Evolutionary conservation across 1,140 invertebrate species (phyloP), one percentile per base, ranked within the genome.

Genomic region (Heliconius eleuchia): DNA sequence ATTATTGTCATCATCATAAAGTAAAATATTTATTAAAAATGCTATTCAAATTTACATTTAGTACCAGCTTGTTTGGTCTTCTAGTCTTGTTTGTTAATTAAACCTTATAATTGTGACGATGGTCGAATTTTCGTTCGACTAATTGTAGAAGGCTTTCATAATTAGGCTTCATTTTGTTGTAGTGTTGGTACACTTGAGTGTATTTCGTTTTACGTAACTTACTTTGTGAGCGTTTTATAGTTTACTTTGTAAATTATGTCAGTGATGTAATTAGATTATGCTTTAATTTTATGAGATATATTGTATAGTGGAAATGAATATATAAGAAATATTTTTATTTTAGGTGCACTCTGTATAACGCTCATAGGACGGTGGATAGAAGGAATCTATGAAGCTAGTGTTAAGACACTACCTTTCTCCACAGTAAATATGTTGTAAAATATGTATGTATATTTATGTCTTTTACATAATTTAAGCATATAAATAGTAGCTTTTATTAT

Each of bases 61-160:
- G 60, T 66, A 16, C 16, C 46, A 52, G 18, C 5, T 27, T 66
- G 23, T 66, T 66, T 27, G 23, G 23, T 30, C 23, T 66, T 27
- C 23, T 27, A 30, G 11, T 23, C 27, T 30, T 66, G 23, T 66
- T 66, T 66, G 60, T 27, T 66, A 66, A 66, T 66, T 66, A 66
- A 66, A 23, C 9, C 60, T 66, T 66, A 66, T 66, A 66, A 66
- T 66, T 66, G 23, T 66, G 60, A 27, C 60, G 27, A 66, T 66
- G 60, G 60, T 66, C 27, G 23, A 66, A 66, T 27, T 66, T 66
- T 30, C 60, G 60, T 66, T 66, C 23, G 27, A 11, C 23, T 66
- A 66, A 66, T 66, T 66, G 60, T 66, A 66, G 60, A 23, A 30
- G 23, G 11, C 60, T 66, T 27, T 66, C n/a, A 23, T 27, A 66